Conservation (phyloP, 2,888 invertebrate genomes). For the Neuroscelio doddi region DNA sequence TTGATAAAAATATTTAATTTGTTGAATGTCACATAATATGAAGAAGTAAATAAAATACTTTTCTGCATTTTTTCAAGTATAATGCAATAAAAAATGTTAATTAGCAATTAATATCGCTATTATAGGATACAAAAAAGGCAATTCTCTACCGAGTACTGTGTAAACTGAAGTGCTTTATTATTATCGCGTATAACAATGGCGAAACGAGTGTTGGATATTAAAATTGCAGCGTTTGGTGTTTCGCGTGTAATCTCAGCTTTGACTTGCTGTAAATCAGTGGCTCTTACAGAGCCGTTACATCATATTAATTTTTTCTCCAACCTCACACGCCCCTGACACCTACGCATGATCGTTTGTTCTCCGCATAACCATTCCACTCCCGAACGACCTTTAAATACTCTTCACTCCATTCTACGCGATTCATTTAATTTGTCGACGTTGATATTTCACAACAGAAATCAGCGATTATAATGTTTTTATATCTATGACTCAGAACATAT, state of each 20-base stretch:
- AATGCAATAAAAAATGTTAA: constrained; percentile 23
- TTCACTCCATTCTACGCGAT: constrained; percentile 27
- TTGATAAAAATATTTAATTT: too few relatives aligned
- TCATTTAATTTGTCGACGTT: constrained; percentile 32
- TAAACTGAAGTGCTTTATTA: constrained; percentile 20
- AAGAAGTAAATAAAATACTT: too few relatives aligned
- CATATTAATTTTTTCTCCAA: constrained; percentile 43
- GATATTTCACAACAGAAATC: constrained; percentile 12
- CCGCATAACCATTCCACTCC: constrained; percentile 48
- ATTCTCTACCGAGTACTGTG: constrained; percentile 14
- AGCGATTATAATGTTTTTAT: too few relatives aligned
- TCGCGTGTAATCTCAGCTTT: constrained; percentile 31
- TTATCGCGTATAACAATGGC: constrained; percentile 21
- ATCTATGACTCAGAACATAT: too few relatives aligned
- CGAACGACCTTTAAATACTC: constrained; percentile 53
- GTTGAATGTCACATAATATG: too few relatives aligned
- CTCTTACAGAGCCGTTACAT: constrained; percentile 56
- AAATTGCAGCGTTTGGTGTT: constrained; percentile 19
- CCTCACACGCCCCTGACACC: constrained; percentile 51
- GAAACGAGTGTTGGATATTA: constrained; percentile 13
- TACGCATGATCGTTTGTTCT: constrained; percentile 53
- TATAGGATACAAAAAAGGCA: constrained; percentile 17
- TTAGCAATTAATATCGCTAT: constrained; percentile 42
- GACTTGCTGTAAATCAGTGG: constrained; percentile 52
- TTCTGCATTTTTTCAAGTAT: too few relatives aligned